These are phyloP conservation scores for Lordiphosa clarofinis DNA, from an alignment of 1,140 invertebrate species.

Conservation along the genomic window DNA sequence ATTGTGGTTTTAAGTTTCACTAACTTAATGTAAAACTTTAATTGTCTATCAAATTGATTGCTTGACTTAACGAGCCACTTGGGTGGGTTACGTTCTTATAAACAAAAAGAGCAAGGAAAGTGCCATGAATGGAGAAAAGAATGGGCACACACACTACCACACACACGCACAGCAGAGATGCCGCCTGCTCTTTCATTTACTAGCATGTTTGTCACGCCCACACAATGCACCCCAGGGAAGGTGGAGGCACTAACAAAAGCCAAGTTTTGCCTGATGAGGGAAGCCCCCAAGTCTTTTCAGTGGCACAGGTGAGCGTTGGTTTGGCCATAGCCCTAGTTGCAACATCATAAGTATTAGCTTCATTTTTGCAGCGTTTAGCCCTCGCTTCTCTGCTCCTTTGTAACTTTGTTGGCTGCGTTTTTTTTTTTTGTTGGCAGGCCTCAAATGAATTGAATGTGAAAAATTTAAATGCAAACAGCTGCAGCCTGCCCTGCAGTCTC, in stretches of 20 bases:
- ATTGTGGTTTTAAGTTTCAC: constrained; percentile 24
- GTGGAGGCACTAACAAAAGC: constrained; percentile 34
- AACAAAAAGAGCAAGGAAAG: background rate
- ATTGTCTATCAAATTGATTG: constrained; percentile 1
- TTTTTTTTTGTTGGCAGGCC: constrained; percentile 52
- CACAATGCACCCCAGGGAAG: constrained; percentile 31
- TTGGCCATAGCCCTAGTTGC: constrained; percentile 42
- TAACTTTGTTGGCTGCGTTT: constrained; percentile 62
- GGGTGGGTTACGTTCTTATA: constrained; percentile 5
- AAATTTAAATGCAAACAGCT: constrained; percentile 77
- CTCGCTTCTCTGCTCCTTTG: constrained; percentile 43
- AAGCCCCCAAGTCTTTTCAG: constrained; percentile 63
- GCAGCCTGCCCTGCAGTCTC: constrained; percentile 41
- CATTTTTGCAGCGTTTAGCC: constrained; percentile 68
- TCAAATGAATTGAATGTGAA: constrained; percentile 78
- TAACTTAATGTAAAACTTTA: constrained; percentile 39
- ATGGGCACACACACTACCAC: background rate
- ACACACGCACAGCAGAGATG: no score
- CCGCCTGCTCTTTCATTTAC: no score
- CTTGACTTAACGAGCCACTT: no score
- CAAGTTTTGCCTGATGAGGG: constrained; percentile 37
- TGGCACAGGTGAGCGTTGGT: constrained; percentile 16
- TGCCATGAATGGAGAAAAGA: background rate
- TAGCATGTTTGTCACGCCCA: constrained; percentile 56
- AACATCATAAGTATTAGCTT: constrained; percentile 76